Base-by-base conservation (phyloP, 2,113 vertebrate genomes). In the Ptyas mucosa region DNA sequence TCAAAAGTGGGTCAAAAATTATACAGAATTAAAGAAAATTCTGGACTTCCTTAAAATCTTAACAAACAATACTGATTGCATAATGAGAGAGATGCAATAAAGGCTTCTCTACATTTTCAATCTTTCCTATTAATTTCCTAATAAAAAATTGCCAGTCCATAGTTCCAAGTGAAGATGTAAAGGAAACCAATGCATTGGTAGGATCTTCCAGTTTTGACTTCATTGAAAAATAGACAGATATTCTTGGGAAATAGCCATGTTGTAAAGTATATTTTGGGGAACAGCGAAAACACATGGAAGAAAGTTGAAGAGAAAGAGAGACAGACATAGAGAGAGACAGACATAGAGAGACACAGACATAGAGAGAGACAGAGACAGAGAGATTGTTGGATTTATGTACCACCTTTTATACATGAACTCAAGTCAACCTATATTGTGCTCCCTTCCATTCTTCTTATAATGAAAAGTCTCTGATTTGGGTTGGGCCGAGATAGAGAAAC, bases 311-410 rank as follows among this genome's bases (percentile, higher is more conserved):
- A 29, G 24, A 24, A 10, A 61, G 58, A 29, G 58, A 12, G 3
- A 12, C 0, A 11, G 58, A 3, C 6, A 2, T 21, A 1, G 58
- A 11, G 24, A 0, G 24, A 29, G 61, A 12, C 26, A 12, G n/a
- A n/a, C n/a, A n/a, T n/a, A n/a, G 10, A 12, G 8, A 61, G 8
- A 26, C 2, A 58, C 9, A 61, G 24, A 26, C 6, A 61, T n/a
- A n/a, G n/a, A n/a, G 10, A 12, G 8, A 61, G 8, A 26, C 2
- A 58, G 24, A 61, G 24, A 26, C 6, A 61, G 9, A 29, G 24
- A 61, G 0, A 11, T 58, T 1, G 2, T 14, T 64, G 26, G 61
- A 64, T 26, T 64, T 14, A 64, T 64, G 26, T 64, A 64, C 26
- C 58, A 29, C 3, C 26, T 64, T 64, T 29, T 29, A 64, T 64